Base-by-base conservation (phyloP, 2,888 invertebrate species). In the Drosophila mimetica region DNA sequence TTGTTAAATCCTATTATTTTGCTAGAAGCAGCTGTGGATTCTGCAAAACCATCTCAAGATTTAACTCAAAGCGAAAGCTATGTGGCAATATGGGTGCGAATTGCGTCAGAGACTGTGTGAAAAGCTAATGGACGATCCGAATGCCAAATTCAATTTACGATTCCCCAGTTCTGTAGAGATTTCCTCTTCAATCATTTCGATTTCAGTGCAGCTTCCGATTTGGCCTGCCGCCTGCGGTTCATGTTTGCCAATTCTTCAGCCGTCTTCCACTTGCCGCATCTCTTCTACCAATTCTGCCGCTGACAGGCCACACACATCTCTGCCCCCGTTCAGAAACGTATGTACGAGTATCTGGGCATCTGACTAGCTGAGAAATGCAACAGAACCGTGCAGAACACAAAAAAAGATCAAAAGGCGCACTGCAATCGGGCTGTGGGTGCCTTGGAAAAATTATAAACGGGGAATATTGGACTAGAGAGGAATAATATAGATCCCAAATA, bases 351-450 rank as follows among this genome's bases (percentile, higher is more conserved):
- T 54, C 11, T 42, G 37, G 13, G 55, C 25, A 53, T 65, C 22
- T 22, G 37, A 55, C 37, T 32, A 61, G 63, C 30, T 18, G 37
- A 52, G 59, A 58, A 61, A 50, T 63, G 67, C 73, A 70, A 36
- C 75, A 70, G 34, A 20, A 20, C 60, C 28, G n/a, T 47, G 39
- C 47, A 20, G 28, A 34, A 65, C 77, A 77, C 77, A 77, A 74
- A 77, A 73, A 55, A 83, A 84, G 86, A 86, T 86, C 83, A 86
- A 84, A 86, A 79, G 83, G 74, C 83, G 64, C 34, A 63, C 70
- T 71, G 74, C 77, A 70, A 71, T 73, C 66, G 58, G 70, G 75
- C 65, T 46, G 36, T 61, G 59, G 64, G 61, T 74, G 64, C 73
- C 65, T 39, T 39, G 30, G 28, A 7, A 28, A 20, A 16, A 16